Percentiles rank a stretch among this genome's conserved stretches.
These are phyloP conservation scores for Macaca nemestrina DNA, from an alignment of 2,113 vertebrate genomes.

Conservation along the genomic window DNA sequence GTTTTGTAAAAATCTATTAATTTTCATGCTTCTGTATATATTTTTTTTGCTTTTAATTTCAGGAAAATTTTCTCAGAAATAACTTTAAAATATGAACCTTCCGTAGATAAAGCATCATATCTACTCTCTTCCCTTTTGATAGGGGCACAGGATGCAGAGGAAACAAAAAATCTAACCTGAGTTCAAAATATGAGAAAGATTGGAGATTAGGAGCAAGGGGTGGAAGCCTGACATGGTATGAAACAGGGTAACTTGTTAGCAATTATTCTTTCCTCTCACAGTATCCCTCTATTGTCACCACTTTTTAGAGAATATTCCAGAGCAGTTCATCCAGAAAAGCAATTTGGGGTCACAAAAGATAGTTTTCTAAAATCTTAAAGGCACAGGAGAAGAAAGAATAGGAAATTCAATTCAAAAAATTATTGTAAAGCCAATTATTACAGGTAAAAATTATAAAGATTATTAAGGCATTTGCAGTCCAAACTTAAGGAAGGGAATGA, in stretches of 20 bases:
- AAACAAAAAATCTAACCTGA: neutral
- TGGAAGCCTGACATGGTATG: too few relatives aligned
- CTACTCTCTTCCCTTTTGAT: neutral
- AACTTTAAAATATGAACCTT: neutral
- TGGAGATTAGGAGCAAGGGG: neutral
- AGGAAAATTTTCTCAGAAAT: neutral
- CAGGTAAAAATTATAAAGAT: neutral
- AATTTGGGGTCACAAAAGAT: neutral
- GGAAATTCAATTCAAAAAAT: neutral
- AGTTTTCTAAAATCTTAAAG: neutral
- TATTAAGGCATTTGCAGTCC: neutral
- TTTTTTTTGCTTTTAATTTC: neutral
- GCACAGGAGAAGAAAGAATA: neutral
- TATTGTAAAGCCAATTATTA: neutral
- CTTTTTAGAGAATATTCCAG: neutral
- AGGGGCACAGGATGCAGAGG: neutral
- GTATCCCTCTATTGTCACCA: neutral
- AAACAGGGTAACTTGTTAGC: neutral
- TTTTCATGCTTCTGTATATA: neutral
- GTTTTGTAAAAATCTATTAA: neutral
- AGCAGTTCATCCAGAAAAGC: neutral
- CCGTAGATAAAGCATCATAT: neutral
- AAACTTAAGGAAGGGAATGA: neutral
- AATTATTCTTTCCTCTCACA: neutral
- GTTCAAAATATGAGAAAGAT: neutral